Conservation (phyloP, 2,113 vertebrate genomes). For the Pseudois nayaur region DNA sequence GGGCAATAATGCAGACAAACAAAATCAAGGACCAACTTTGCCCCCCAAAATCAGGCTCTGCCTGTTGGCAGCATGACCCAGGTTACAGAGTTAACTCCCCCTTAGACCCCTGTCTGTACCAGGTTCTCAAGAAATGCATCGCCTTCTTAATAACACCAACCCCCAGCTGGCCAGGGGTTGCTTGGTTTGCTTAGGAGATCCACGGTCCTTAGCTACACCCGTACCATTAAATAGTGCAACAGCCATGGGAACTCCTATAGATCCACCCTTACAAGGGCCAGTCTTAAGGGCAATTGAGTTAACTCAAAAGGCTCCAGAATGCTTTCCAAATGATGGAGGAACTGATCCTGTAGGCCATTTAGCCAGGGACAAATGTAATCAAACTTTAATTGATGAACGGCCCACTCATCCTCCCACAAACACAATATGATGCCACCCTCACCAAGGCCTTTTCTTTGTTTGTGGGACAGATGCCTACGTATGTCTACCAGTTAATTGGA, state of each 20-base stretch:
- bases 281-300: not conserved
- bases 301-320: not conserved
- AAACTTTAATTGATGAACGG: not conserved
- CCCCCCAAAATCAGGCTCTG: not conserved
- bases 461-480: not conserved
- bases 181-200: not conserved
- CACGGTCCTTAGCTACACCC: not conserved
- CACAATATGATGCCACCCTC: not conserved
- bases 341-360: not conserved
- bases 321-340: not conserved
- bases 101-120: not conserved
- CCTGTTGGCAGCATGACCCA: not conserved
- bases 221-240: not conserved
- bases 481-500: not conserved
- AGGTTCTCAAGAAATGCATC: not conserved
- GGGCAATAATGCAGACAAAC: not conserved
- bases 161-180: not conserved
- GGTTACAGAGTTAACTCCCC: not conserved
- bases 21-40: not conserved
- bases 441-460: not conserved
- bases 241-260: not conserved
- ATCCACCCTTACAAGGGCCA: not conserved
- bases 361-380: not conserved
- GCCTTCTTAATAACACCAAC: not conserved
- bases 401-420: not conserved